Base-by-base conservation (phyloP, 2,113 vertebrate species). In the Colaptes auratus region DNA sequence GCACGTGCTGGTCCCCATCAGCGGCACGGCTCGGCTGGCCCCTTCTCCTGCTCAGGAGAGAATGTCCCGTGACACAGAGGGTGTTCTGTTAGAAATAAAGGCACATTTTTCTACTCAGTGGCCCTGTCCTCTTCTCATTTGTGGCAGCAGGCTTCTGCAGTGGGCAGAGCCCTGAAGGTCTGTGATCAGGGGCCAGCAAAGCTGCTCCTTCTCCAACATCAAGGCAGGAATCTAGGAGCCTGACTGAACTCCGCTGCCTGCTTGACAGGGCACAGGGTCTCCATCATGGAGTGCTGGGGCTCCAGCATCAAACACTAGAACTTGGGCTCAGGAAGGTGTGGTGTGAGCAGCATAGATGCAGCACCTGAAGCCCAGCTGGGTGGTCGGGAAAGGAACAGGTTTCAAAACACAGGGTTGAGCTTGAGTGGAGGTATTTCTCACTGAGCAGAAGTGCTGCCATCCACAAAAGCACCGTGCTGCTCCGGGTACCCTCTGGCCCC, bases 81-180 rank as follows among this genome's bases (percentile, higher is more conserved):
- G 44, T 77, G 53, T 56, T 52, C 23, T 25, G 23, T 52, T 52
- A 52, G 24, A 72, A 96, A 94, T 96, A 93, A 96, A 95, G 15
- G 33, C 69, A 42, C 95, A 91, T 95, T 96, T 95, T 95, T 96
- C 50, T 95, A 95, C 58, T 74, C 80, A 90, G 46, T 59, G 44
- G 8, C 35, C 24, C 61, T 88, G 30, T 89, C 23, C 17, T 96
- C 21, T 69, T 63, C 64, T 96, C n/a, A 46, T 84, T 69, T 77
- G 30, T 44, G 35, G 10, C 61, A 67, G 13, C 5, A 25, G 50
- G 46, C 25, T 76, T 39, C 42, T 73, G 64, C 25, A 30, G 3
- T 19, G 36, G 52, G 36, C 59, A 50, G 33, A 76, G 46, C 8
- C 8, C 15, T 35, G 44, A 30, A 46, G 10, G 16, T 6, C 42